These are phyloP conservation scores for Gortyna flavago DNA, from an alignment of 2,888 invertebrate species.

Conservation along the genomic window DNA sequence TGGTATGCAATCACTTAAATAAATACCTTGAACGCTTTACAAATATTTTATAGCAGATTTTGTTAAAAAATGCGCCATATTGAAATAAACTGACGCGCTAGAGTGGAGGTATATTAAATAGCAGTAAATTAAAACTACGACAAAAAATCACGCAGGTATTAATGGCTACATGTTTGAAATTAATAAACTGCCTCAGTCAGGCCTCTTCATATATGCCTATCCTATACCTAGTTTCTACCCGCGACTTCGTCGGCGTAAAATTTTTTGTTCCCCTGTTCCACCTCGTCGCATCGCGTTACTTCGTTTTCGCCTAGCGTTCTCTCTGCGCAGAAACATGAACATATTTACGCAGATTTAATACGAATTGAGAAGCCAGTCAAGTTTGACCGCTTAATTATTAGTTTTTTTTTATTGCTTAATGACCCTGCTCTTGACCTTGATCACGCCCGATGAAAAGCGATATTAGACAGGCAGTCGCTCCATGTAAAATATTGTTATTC, in stretches of 20 bases:
- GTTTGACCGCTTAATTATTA: too few species aligned
- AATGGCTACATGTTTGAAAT: slow-evolving; percentile 4
- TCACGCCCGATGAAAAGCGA: too few species aligned
- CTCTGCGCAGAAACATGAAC: background rate
- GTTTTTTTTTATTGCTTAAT: too few species aligned
- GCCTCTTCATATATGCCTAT: background rate
- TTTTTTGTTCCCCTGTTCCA: background rate
- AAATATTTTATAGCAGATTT: slow-evolving; percentile 29
- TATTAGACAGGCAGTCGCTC: background rate
- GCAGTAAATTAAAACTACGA: slow-evolving; percentile 10
- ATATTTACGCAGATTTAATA: too few species aligned
- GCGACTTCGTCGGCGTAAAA: background rate
- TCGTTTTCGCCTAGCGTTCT: background rate
- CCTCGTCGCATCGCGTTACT: background rate
- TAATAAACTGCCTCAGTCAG: background rate
- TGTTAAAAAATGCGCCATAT: slow-evolving; percentile 3
- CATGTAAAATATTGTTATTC: background rate
- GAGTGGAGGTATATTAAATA: slow-evolving; percentile 33
- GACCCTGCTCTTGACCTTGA: too few species aligned
- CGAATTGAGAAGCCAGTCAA: too few species aligned
- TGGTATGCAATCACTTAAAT: slow-evolving; percentile 26
- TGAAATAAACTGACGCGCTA: slow-evolving; percentile 18
- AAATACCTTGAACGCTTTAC: slow-evolving; percentile 26
- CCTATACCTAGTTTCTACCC: background rate
- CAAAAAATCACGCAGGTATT: slow-evolving; percentile 1